Evolutionary conservation across 2,113 vertebrate genomes (phyloP), one percentile per base, ranked within the genome.

Genomic region (Rhinolophus sinicus): DNA sequence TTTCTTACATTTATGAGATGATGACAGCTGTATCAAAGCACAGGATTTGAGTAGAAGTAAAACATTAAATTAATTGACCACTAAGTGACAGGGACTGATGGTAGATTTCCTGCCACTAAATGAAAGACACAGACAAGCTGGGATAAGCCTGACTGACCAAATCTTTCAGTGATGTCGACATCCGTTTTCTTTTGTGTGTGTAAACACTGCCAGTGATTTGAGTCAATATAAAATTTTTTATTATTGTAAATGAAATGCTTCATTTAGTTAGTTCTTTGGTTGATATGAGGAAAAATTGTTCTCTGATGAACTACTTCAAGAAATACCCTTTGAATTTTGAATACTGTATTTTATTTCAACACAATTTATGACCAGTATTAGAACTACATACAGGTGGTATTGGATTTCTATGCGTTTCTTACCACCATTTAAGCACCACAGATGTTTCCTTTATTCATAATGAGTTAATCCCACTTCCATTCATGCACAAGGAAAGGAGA

Each of bases 371-470:
- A 70, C 88, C 95, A 81, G 67, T 35, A 89, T 92, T 95, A 95
- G 90, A 96, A 93, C 64, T 88, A 78, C 21, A 8, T 75, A 81
- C 56, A 93, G 89, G 93, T 98, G 88, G 65, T 83, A 92, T 73
- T 78, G 94, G 81, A 40, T 95, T 80, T 94, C 76, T 91, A 33
- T 83, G 62, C 33, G 18, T 92, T 95, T 60, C 70, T 90, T 82
- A 78, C 81, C 28, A 33, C 60, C 35, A 88, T 97, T 98, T 93
- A 97, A 96, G 88, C 13, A 94, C 91, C 38, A 33, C 86, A 94
- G 93, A 95, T 97, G 92, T 92, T 96, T 94, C 86, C 96, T 96
- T 96, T 97, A 95, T 92, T 73, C 90, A 50, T 97, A 90, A 84
- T 47, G 75, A 85, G 75, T 97, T 97, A 97, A 96, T 84, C 70